phyloP scores from a whole-genome alignment of 2,888 invertebrate species.

The Caenorhabditis uteleia region DNA sequence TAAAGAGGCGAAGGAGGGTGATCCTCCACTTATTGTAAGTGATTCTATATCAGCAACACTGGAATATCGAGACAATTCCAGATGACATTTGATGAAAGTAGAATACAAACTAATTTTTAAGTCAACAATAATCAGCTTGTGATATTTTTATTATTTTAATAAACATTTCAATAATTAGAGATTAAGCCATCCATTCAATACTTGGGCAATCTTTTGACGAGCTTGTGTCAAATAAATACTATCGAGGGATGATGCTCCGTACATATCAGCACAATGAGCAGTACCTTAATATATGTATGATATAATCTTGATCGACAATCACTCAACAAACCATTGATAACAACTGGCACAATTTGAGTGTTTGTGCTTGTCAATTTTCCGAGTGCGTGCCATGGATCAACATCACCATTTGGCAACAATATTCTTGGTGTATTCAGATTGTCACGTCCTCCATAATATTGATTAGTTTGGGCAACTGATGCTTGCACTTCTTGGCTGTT shows the following conservation, averaged over 20 bases:
- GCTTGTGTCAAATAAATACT: conserved; percentile 26
- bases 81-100: too few species aligned
- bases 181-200: conserved; percentile 25
- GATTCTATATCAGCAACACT: too few species aligned
- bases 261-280: conserved; percentile 57
- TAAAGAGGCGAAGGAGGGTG: too few species aligned
- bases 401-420: conserved; percentile 47
- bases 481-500: conserved; percentile 34
- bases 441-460: conserved; percentile 50
- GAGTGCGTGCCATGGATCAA: conserved; percentile 53
- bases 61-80: too few species aligned
- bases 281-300: conserved; percentile 37
- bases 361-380: conserved; percentile 36
- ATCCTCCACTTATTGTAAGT: too few species aligned
- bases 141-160: neutral
- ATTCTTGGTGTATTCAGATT: conserved; percentile 41
- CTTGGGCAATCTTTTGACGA: conserved; percentile 21
- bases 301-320: too few species aligned
- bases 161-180: conserved; percentile 1
- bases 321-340: conserved; percentile 28
- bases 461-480: conserved; percentile 48
- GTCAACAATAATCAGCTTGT: neutral
- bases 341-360: conserved; percentile 36
- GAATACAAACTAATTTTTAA: too few species aligned
- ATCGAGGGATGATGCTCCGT: conserved; percentile 26